A percentile compares a stretch with the other conserved stretches of the same genome.
These are phyloP conservation scores for Brenthis daphne DNA, from an alignment of 2,888 invertebrate genomes.

Conservation along the genomic window DNA sequence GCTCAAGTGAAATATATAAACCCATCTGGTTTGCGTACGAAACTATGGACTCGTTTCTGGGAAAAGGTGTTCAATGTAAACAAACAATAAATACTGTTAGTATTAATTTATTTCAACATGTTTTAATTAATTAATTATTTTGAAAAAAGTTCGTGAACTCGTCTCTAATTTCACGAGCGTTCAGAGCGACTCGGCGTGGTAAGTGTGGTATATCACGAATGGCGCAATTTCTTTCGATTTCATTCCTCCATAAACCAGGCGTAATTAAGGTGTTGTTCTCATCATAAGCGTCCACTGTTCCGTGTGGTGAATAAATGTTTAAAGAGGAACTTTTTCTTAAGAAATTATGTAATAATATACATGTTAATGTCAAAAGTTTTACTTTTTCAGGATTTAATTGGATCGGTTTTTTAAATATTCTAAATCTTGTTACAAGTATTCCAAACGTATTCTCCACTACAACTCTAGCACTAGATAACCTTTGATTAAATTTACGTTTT, in stretches of 20 bases:
- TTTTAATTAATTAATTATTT: not conserved
- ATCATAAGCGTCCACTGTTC: not conserved
- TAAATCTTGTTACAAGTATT: slow-evolving; percentile 19
- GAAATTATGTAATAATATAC: slow-evolving; percentile 27
- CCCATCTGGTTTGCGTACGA: not conserved
- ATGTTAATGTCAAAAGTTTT: slow-evolving; percentile 19
- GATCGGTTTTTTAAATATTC: slow-evolving; percentile 30
- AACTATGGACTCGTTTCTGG: no score
- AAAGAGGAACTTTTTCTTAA: not conserved
- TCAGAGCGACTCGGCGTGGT: not conserved
- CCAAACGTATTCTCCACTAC: slow-evolving; percentile 37
- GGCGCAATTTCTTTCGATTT: not conserved
- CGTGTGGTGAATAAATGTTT: not conserved
- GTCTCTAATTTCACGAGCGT: not conserved
- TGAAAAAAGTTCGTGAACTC: not conserved
- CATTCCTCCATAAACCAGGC: not conserved
- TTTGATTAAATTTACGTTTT: slow-evolving; percentile 29
- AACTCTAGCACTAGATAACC: slow-evolving; percentile 27
- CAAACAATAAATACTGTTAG: no score
- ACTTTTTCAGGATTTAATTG: slow-evolving; percentile 17
- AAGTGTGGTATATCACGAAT: not conserved
- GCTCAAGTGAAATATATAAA: not conserved
- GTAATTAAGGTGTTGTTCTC: no score
- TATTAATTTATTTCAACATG: no score
- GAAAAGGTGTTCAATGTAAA: no score